A percentile compares a stretch with the other conserved stretches of the same genome.
Evolutionary conservation across 2,797 vertebrate species (phyloP).

Genomic region (Mus minutoides): DNA sequence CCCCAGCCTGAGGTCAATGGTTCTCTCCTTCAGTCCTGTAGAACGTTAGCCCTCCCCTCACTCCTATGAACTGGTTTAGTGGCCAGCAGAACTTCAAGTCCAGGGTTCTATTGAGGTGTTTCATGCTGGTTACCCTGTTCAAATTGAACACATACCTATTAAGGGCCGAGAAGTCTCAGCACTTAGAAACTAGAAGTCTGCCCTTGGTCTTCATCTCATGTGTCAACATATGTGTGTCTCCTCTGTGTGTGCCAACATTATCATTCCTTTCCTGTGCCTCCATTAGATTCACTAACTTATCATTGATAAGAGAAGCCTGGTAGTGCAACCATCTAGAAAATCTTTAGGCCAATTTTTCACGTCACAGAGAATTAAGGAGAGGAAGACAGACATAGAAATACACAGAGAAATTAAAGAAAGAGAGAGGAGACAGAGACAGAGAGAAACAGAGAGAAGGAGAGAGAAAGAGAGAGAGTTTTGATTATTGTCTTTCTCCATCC

Average conservation of each 20-base stretch:
- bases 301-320: neutral
- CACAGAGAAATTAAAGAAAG: neutral
- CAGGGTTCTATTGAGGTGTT: neutral
- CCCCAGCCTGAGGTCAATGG: neutral
- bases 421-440: neutral
- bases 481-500: neutral
- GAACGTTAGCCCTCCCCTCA: neutral
- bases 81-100: neutral
- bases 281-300: neutral
- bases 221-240: neutral
- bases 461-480: neutral
- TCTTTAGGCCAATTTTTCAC: neutral
- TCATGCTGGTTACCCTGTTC: neutral
- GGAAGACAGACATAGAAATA: neutral
- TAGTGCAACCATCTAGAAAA: neutral
- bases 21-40: neutral
- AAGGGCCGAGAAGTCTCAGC: neutral
- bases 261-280: neutral
- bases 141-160: neutral
- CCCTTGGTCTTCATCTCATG: neutral
- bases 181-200: neutral
- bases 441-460: neutral
- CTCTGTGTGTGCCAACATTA: neutral
- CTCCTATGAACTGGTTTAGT: neutral
- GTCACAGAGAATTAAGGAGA: neutral